Conservation (phyloP, 2,113 vertebrate genomes). For the Rutilus rutilus region DNA sequence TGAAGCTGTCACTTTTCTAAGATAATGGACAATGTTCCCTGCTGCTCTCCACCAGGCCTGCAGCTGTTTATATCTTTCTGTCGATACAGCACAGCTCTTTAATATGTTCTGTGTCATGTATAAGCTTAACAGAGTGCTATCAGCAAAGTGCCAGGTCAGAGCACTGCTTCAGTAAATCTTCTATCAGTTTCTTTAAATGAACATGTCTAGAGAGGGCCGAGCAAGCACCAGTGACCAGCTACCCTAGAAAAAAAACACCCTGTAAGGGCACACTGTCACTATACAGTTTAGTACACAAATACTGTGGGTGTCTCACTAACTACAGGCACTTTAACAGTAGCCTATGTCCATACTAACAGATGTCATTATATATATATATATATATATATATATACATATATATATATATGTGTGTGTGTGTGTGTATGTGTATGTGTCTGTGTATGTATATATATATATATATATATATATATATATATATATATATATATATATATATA, state of each 20-base stretch:
- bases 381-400: too few relatives aligned
- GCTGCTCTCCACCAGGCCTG: not conserved
- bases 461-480: too few relatives aligned
- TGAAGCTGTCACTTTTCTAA: conserved; percentile 40
- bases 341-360: not conserved
- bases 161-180: conserved; percentile 37
- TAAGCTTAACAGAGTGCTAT: conserved; percentile 21
- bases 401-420: too few relatives aligned
- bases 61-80: conserved; percentile 20
- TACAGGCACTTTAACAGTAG: not conserved
- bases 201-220: conserved; percentile 22
- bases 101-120: conserved; percentile 40
- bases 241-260: not conserved
- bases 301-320: not conserved
- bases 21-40: conserved; percentile 33
- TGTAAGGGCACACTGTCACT: not conserved
- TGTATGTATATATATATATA: too few relatives aligned
- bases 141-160: conserved; percentile 41
- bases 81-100: conserved; percentile 33
- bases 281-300: not conserved
- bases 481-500: too few relatives aligned
- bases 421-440: too few relatives aligned
- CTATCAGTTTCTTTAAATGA: conserved; percentile 35
- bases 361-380: not conserved
- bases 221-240: not conserved